Base-by-base conservation (phyloP, 2,888 invertebrate species). In the Hesperia comma region DNA sequence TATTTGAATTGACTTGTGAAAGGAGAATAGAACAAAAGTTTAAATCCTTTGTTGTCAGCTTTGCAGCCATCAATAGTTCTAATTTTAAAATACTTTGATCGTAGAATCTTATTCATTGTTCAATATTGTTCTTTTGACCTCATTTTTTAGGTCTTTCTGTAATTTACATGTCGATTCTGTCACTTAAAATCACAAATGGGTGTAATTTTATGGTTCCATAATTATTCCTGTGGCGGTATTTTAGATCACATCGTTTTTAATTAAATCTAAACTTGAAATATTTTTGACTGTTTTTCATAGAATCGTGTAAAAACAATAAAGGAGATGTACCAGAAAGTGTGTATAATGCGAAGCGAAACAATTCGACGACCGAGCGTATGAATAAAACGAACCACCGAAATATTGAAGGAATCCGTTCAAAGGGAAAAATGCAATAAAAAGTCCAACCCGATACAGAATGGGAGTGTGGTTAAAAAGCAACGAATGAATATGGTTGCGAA, bases 331-430 rank as follows among this genome's bases (percentile, higher is more conserved):
- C 82, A 82, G 77, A 86, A 84, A 85, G 83, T 82, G 78, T 37
- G 63, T 79, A 79, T 80, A 79, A 84, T 86, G 86, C 85, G 85
- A 85, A 85, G 84, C 85, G 86, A 88, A 92, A 91, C 90, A 90
- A 90, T 92, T 89, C 88, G 85, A 89, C 88, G 87, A 86, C 85
- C 86, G 88, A 81, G 81, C 86, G 83, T 85, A 91, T 90, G 88
- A 90, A 91, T 90, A 90, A 91, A 90, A 89, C 87, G 87, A 90
- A 90, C 87, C 86, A 84, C 85, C 87, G 84, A 91, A 92, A 91
- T 90, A 91, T 92, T 92, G 91, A 90, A 92, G 87, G 92, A 92
- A 93, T 90, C 88, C 88, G 87, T 88, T 90, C 90, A 91, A 90
- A 92, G 88, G 91, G 90, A 90, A 90, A 90, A 87, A 90, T 89